Conservation (phyloP, 2,113 vertebrate species). For the Acinonyx jubatus region DNA sequence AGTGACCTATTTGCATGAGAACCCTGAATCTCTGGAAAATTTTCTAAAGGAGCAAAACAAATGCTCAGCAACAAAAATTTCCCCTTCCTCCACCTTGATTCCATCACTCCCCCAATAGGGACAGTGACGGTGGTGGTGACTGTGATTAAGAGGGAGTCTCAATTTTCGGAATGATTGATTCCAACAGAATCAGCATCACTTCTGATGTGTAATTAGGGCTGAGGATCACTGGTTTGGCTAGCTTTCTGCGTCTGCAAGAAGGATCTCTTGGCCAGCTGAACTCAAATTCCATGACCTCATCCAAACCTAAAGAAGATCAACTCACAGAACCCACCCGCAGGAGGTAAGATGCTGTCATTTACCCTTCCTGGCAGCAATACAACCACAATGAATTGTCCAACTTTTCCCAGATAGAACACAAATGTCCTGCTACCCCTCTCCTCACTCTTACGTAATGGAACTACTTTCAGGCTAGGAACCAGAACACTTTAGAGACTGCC, state of each 20-base stretch:
- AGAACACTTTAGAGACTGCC: not conserved
- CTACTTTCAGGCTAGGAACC: not conserved
- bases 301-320: not conserved
- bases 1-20: not conserved
- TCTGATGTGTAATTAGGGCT: not conserved
- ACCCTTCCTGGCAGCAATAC: not conserved
- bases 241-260: not conserved
- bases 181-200: not conserved
- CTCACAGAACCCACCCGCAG: not conserved
- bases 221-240: not conserved
- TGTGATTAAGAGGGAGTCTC: not conserved
- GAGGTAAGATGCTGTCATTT: not conserved
- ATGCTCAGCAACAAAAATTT: not conserved
- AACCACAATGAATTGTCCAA: not conserved
- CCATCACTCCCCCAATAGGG: not conserved
- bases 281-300: not conserved
- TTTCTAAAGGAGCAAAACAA: conserved; percentile 14
- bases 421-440: not conserved
- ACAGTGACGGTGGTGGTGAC: not conserved
- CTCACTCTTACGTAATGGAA: not conserved
- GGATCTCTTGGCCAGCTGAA: not conserved
- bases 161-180: conserved; percentile 3
- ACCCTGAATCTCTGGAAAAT: not conserved
- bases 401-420: not conserved
- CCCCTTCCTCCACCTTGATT: not conserved